phyloP scores from a whole-genome alignment of 2,113 vertebrate species.

The Anguilla japonica region DNA sequence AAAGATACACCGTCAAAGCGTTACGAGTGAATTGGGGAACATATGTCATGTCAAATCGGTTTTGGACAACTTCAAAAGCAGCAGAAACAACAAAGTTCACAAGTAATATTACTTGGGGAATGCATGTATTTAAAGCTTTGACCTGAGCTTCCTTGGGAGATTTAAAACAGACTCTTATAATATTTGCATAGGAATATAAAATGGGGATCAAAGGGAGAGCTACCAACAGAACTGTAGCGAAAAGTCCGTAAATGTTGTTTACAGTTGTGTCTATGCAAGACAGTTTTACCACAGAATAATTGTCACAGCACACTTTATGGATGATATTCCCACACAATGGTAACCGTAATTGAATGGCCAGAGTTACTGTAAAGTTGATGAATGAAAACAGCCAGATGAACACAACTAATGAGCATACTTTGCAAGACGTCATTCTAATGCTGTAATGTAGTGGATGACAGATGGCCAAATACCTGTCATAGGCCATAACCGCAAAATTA shows the following conservation, averaged over 20 bases:
- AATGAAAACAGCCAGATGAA: neutral
- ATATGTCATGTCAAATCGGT: neutral
- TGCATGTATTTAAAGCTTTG: neutral
- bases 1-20: neutral
- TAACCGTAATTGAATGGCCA: neutral
- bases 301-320: slow-evolving; percentile 51
- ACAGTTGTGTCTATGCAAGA: slow-evolving; percentile 49
- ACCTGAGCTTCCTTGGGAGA: neutral
- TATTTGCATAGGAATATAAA: neutral
- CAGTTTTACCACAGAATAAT: slow-evolving; percentile 49
- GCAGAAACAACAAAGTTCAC: neutral
- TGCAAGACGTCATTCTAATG: slow-evolving; percentile 34
- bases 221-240: neutral
- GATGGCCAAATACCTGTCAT: slow-evolving; percentile 50
- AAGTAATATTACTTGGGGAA: neutral
- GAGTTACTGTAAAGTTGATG: neutral
- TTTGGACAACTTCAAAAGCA: neutral
- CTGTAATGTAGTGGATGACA: slow-evolving; percentile 50
- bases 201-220: neutral
- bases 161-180: neutral
- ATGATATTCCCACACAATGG: slow-evolving; percentile 51
- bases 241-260: slow-evolving; percentile 1
- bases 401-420: neutral
- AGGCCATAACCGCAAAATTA: slow-evolving; percentile 42
- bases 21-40: neutral